Base-by-base conservation (phyloP, 2,113 vertebrate species). In the Galemys pyrenaicus region DNA sequence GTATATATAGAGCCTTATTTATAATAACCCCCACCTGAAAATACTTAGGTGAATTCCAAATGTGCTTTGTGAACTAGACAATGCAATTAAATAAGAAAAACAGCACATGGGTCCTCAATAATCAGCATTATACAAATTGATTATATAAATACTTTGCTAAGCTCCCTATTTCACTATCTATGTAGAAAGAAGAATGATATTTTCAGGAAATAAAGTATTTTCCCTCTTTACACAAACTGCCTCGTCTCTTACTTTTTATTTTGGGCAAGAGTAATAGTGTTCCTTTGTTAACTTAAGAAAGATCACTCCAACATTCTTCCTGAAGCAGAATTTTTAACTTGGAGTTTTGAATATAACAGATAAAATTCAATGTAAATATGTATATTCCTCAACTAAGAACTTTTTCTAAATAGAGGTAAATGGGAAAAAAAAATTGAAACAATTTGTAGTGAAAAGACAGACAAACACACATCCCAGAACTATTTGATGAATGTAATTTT, bases 311-410 rank as follows among this genome's bases (percentile, higher is more conserved):
- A 87, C 46, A 62, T n/a, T 79, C 6, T 65, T 28, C 51, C 22
- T 30, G 64, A 91, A 84, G 75, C 44, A 83, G 35, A 81, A 87
- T 62, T 78, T 83, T 80, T 68, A 83, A 87, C n/a, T 26, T 70
- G 22, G 32, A 85, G 67, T 87, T 87, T 30, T 79, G 26, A 65
- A 92, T 41, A 83, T 78, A 71, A 58, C 2, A 70, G 37, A 67
- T 37, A 35, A 83, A 87, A 68, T 46, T 75, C 3, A 22, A 51
- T 37, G 62, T 17, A 6, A 11, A 20, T 26, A 39, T 30, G 44
- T 26, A 41, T 35, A 51, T 26, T 60, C 3, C 15, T 89, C 44
- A 85, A 68, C 6, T 79, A 87, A 87, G 41, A 67, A 6, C 78
- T 51, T 67, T 56, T 54, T 44, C 26, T 10, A 62, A 80, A 77